phyloP scores from a whole-genome alignment of 2,113 vertebrate species.

The Cromileptes altivelis region DNA sequence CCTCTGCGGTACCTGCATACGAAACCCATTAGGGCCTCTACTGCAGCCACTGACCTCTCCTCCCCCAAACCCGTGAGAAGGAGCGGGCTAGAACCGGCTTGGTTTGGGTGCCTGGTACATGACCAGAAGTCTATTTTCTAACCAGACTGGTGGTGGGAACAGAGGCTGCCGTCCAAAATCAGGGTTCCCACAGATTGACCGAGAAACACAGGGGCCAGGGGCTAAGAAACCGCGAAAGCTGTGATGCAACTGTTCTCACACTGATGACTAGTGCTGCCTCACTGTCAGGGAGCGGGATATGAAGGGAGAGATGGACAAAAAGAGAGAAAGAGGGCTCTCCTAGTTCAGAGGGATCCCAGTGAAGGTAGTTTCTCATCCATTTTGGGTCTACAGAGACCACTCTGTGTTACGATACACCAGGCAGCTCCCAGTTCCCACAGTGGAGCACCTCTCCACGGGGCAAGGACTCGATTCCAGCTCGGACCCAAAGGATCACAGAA shows the following conservation, averaged over 20 bases:
- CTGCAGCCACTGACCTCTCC: constrained; percentile 72
- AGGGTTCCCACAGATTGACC: constrained; percentile 87
- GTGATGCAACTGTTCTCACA: constrained; percentile 85
- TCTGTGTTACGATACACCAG: constrained; percentile 48
- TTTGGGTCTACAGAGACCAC: constrained; percentile 75
- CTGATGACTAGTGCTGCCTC: constrained; percentile 60
- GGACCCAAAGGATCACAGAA: constrained; percentile 46
- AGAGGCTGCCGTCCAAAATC: constrained; percentile 81
- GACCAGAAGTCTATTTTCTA: constrained; percentile 84
- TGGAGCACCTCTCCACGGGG: constrained; percentile 62
- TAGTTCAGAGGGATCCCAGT: constrained; percentile 62
- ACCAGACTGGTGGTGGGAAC: constrained; percentile 85
- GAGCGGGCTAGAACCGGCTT: constrained; percentile 75
- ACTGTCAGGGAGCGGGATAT: constrained; percentile 19
- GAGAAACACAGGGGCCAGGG: constrained; percentile 80
- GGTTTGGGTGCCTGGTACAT: constrained; percentile 75
- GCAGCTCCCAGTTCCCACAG: constrained; percentile 79
- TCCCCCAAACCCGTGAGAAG: constrained; percentile 76
- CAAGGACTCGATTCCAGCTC: constrained; percentile 17
- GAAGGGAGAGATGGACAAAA: constrained; percentile 38
- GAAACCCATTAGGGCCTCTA: constrained; percentile 80
- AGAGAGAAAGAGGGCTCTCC: constrained; percentile 47
- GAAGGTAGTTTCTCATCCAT: constrained; percentile 83
- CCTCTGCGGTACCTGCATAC: constrained; percentile 81
- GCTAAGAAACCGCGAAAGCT: constrained; percentile 78